Percentiles rank a stretch among this genome's conserved stretches.
These are phyloP conservation scores for Gouania willdenowi DNA, from an alignment of 2,797 vertebrate species.

Conservation along the genomic window DNA sequence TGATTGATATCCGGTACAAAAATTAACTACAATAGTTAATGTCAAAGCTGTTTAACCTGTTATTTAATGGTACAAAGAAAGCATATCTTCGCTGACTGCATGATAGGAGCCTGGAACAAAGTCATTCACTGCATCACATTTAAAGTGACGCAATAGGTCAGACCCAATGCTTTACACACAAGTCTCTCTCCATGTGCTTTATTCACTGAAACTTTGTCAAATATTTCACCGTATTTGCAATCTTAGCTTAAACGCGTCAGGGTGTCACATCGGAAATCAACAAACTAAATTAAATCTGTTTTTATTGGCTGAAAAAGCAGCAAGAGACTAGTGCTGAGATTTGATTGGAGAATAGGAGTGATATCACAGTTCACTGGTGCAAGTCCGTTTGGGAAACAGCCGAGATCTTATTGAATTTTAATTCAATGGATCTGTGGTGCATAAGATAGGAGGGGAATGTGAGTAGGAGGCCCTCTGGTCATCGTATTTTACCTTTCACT, in stretches of 20 bases:
- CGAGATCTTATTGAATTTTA: slow-evolving; percentile 69
- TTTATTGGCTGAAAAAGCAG: slow-evolving; percentile 41
- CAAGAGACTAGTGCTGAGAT: slow-evolving; percentile 16
- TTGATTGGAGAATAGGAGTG: slow-evolving; percentile 55
- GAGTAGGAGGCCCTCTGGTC: slow-evolving; percentile 38
- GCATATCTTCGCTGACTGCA: slow-evolving; percentile 55
- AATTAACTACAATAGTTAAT: too few species aligned
- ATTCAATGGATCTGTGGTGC: slow-evolving; percentile 61
- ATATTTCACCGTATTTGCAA: too few species aligned
- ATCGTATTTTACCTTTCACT: slow-evolving; percentile 33
- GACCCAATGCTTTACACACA: slow-evolving; percentile 13
- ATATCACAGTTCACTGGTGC: slow-evolving; percentile 72
- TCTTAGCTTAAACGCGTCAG: too few species aligned
- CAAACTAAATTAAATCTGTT: slow-evolving; percentile 34
- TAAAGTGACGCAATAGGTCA: slow-evolving; percentile 26
- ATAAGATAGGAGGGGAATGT: slow-evolving; percentile 39
- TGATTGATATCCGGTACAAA: too few species aligned
- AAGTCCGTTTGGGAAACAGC: slow-evolving; percentile 60
- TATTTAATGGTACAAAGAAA: slow-evolving; percentile 69
- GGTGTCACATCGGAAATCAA: slow-evolving; percentile 25
- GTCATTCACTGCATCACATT: slow-evolving; percentile 50
- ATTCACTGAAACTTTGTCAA: too few species aligned
- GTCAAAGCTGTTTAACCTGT: too few species aligned
- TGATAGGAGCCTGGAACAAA: slow-evolving; percentile 70
- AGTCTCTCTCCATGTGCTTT: not conserved